Evolutionary conservation across 2,113 vertebrate genomes (phyloP), one percentile per base, ranked within the genome.

Genomic region (Grus americana): DNA sequence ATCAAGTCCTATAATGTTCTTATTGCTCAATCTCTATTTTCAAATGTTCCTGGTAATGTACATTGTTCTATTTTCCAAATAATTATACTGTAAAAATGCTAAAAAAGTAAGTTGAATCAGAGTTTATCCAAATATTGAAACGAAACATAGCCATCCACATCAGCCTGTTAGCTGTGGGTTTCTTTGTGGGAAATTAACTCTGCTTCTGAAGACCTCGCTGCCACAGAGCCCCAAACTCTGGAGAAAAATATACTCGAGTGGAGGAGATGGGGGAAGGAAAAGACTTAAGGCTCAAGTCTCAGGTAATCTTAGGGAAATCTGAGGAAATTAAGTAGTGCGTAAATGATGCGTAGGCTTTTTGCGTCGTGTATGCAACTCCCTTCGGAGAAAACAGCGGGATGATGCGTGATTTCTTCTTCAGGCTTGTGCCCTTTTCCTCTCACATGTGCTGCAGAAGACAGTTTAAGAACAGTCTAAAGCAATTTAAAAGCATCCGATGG

Each of bases 111-210:
- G 90, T 88, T 96, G 94, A 92, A 88, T 73, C 58, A 63, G 87
- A 97, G 90, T 97, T 98, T 95, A 95, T 88, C 90, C 81, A 96
- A 97, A 96, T 95, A 93, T n/a, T 96, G 83, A 62, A 67, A 93
- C 85, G 75, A 91, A 94, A 73, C 8, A 6, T 49, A 90, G 52
- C 87, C 40, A 49, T 96, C 75, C 84, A 27, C 34, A 49, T 81
- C 75, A 79, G 38, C 32, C 73, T 80, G 27, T 61, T 55, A 36
- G 70, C 32, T 95, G 72, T 65, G 83, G 57, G 61, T 54, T 79
- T 91, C 82, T 81, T 61, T 0, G 5, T 78, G 81, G 80, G 94
- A 95, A 93, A 67, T 65, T 40, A 70, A 58, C 71, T 91, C 90
- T 19, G 16, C 18, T 94, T 78, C 73, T 88, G 93, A 93, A 82